Base-by-base conservation (phyloP, 2,113 vertebrate species). In the Casuarius casuarius region DNA sequence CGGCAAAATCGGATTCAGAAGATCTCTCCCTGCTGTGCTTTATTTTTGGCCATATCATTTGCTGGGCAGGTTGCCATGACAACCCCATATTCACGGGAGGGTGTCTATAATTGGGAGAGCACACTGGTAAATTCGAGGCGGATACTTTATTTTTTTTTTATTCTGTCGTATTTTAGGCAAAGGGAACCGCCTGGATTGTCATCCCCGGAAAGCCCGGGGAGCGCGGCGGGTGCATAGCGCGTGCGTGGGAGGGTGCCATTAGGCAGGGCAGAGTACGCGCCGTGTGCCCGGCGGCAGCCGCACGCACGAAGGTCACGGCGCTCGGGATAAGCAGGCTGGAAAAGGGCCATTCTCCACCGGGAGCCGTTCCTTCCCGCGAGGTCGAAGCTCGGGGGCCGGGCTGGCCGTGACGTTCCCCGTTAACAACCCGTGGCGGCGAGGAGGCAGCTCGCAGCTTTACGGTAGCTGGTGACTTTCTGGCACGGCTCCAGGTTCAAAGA, bases 41-140 rank as follows among this genome's bases (percentile, higher is more conserved):
- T 96, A 96, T 95, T 96, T 97, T 92, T 90, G 97, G 89, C 72
- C 68, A 14, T 90, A 93, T 97, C 85, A 5, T 95, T 97, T 87
- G 94, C 89, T 87, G 97, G 96, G 86, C 92, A 96, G 62, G 97
- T 98, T 97, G 91, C 95, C 96, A 96, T 97, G 96, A 84, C 96
- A 98, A 98, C 97, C 80, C 93, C 46, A n/a, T 75, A 93, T 88
- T 96, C 96, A 97, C 94, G 4, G 9, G 91, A 96, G 96, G 91
- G 93, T 91, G 95, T 82, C 92, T 97, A 48, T 96, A 96, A 97
- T 89, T 94, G 95, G 84, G 94, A 82, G 86, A 96, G 96, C 95
- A 74, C 94, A 51, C 65, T 25, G 93, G 96, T 97, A 94, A 97
- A 97, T 97, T 96, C 94, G 95, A 94, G 83, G 77, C 72, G 38